Percentiles rank a stretch among this genome's conserved stretches.
phyloP scores from a whole-genome alignment of 2,113 vertebrate species.

The Saccopteryx leptura region DNA sequence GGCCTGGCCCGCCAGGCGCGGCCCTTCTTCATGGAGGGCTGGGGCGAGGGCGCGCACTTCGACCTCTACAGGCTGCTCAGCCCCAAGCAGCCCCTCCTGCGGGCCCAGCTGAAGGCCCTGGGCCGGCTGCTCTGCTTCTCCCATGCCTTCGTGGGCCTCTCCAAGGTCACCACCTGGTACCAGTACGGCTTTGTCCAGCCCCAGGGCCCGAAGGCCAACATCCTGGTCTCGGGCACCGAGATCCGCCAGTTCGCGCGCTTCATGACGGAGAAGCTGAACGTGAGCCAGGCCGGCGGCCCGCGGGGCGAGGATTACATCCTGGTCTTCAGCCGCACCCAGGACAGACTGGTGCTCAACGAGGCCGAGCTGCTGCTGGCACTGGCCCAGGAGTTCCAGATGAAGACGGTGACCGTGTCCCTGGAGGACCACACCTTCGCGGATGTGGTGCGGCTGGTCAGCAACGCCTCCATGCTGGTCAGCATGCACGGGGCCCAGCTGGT shows the following conservation, averaged over 20 bases:
- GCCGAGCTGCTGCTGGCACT: slow-evolving; percentile 96
- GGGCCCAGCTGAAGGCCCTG: slow-evolving; percentile 94
- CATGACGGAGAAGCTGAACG: slow-evolving; percentile 93
- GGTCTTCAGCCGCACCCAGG: slow-evolving; percentile 95
- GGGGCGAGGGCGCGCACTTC: slow-evolving; percentile 96
- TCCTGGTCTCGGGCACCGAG: slow-evolving; percentile 96
- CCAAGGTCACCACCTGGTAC: slow-evolving; percentile 99
- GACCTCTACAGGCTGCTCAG: slow-evolving; percentile 97
- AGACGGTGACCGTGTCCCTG: slow-evolving; percentile 95
- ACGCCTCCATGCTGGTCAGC: slow-evolving; percentile 95
- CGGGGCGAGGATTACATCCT: slow-evolving; percentile 93
- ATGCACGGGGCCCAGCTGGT: slow-evolving; percentile 98
- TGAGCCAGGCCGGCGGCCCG: slow-evolving; percentile 83
- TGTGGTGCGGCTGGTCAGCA: slow-evolving; percentile 93
- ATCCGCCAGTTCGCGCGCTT: slow-evolving; percentile 95
- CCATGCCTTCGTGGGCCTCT: slow-evolving; percentile 96
- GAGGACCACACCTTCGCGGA: slow-evolving; percentile 95
- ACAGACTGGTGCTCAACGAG: slow-evolving; percentile 97
- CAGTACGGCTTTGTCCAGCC: slow-evolving; percentile 99
- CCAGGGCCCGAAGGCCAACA: slow-evolving; percentile 98
- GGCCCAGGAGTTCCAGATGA: slow-evolving; percentile 98
- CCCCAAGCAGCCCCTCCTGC: slow-evolving; percentile 96
- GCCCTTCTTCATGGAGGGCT: slow-evolving; percentile 98
- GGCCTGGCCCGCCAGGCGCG: slow-evolving; percentile 94
- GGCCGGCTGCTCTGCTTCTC: slow-evolving; percentile 98